Conservation (phyloP, 35 echinoderm and acorn worm genomes). For the Apostichopus japonicus region DNA sequence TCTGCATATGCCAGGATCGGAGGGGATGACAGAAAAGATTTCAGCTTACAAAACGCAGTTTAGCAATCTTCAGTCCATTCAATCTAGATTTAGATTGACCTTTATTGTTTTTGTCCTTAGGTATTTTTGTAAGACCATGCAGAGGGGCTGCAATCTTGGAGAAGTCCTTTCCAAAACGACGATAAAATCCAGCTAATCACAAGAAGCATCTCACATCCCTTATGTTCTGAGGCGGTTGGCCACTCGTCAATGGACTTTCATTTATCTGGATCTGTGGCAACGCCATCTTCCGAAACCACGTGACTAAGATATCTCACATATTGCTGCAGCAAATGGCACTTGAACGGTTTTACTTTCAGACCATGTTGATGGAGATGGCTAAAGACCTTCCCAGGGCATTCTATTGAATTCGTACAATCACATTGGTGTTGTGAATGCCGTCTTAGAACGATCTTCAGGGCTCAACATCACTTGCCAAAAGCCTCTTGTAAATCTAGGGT, state of each 20-base stretch:
- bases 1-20: conserved; percentile 35
- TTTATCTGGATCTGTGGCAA: conserved; percentile 62
- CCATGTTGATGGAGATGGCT: conserved; percentile 9
- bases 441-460: conserved; percentile 55
- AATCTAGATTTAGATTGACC: not conserved
- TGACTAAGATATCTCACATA: conserved; percentile 61
- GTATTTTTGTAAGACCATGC: conserved; percentile 45
- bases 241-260: conserved; percentile 42
- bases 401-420: not conserved
- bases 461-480: conserved; percentile 73
- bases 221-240: conserved; percentile 54
- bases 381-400: conserved; percentile 12
- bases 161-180: conserved; percentile 49
- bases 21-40: not conserved
- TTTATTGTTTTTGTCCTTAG: not conserved
- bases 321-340: conserved; percentile 43
- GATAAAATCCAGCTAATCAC: conserved; percentile 55
- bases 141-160: conserved; percentile 57
- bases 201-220: conserved; percentile 55
- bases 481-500: conserved; percentile 58
- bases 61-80: conserved; percentile 14
- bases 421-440: conserved; percentile 68
- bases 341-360: conserved; percentile 52
- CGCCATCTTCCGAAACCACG: conserved; percentile 50
- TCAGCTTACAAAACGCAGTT: not conserved